Base-by-base conservation (phyloP, 2,797 vertebrate species). In the Parotocinclus haroldoi region DNA sequence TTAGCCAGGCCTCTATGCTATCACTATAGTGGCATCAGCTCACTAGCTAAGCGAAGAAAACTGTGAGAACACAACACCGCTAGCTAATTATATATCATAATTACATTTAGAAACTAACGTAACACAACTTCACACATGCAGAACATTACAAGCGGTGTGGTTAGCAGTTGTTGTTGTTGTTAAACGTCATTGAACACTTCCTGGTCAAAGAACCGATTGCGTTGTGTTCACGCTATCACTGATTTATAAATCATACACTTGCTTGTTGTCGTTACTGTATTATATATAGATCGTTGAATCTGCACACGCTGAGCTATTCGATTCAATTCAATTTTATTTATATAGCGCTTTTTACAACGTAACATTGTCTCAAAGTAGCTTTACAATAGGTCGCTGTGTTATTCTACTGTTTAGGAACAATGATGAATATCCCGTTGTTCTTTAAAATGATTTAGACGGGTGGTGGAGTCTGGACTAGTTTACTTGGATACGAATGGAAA, bases 121-220 rank as follows among this genome's bases (percentile, higher is more conserved):
- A 9, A 17, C 10, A 17, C 7, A 50, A 52, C 39, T 6, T 40
- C 16, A 39, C 1, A 64, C 1, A 1, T 5, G 36, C 4, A n/a
- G 37, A 56, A 52, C 6, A 3, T 5, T 38, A 50, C 11, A 50
- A 69, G 53, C 58, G 42, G 14, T 12, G 38, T 9, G 1, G 10
- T 10, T 17, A 4, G 3, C n/a, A 37, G 5, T 27, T n/a, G 44
- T 37, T 50, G 46, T 17, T 18, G 49, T 51, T 50, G 27, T 50
- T 50, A 17, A 62, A 51, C 46, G n/a, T 38, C 12, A 52, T n/a
- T 1, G 13, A 27, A 40, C 69, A 17, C 40, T 59, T 71, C 62
- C 62, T 40, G 58, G 14, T 53, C 39, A 44, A 4, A 0, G n/a
- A 12, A 58, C 40, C 37, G 0, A 13, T 10, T 11, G 42, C 68